phyloP scores from a whole-genome alignment of 1,140 invertebrate genomes.

The Penaeus indicus region DNA sequence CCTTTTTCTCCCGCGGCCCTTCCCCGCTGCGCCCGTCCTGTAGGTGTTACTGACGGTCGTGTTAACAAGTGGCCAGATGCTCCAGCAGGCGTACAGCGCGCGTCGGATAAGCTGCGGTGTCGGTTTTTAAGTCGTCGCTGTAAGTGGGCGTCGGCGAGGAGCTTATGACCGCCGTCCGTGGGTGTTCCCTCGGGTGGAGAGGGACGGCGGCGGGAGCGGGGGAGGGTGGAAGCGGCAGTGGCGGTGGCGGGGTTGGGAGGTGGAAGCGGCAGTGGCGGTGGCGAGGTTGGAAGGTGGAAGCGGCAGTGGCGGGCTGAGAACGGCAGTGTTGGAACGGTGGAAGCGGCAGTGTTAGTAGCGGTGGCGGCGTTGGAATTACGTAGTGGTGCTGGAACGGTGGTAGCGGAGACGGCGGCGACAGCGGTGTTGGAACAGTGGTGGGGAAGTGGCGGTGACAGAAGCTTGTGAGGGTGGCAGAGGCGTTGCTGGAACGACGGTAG shows the following conservation, averaged over 20 bases:
- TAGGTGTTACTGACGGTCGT: no score
- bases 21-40: neutral
- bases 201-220: neutral
- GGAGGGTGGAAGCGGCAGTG: neutral
- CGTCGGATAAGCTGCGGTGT: no score
- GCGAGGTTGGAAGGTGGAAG: neutral
- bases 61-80: no score
- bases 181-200: neutral
- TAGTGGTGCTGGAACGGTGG: no score
- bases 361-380: neutral
- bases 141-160: no score
- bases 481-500: no score
- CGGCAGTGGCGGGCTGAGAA: neutral
- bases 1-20: neutral
- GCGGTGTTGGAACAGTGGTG: neutral
- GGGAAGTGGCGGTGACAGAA: neutral
- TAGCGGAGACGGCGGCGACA: neutral
- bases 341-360: neutral
- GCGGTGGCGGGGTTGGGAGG: neutral
- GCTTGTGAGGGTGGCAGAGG: no score
- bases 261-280: neutral
- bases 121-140: no score
- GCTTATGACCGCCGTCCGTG: no score
- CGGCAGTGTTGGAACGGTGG: no score
- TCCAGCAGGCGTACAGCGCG: no score